phyloP scores from a whole-genome alignment of 1,140 invertebrate genomes.

The Campoletis sonorensis region DNA sequence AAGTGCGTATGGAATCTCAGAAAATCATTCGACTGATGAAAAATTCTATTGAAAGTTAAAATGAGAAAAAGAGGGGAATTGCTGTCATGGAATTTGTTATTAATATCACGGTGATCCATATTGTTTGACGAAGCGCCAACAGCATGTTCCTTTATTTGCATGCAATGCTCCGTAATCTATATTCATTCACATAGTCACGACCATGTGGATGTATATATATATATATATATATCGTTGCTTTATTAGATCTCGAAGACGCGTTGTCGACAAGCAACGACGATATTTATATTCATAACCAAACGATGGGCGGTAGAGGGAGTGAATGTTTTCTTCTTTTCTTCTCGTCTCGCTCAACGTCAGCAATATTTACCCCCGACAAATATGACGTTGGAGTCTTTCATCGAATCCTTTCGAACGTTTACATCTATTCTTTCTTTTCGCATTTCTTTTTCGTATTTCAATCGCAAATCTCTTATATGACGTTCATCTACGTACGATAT shows the following conservation, averaged over 20 bases:
- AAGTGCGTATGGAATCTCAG: neutral
- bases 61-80: neutral
- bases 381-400: constrained; percentile 55
- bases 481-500: constrained; percentile 49
- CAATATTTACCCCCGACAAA: constrained; percentile 61
- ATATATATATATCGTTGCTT: constrained; percentile 9
- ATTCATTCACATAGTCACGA: neutral
- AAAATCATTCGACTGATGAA: neutral
- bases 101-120: constrained; percentile 17
- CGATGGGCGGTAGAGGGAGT: constrained; percentile 4
- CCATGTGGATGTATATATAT: no score
- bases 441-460: constrained; percentile 37
- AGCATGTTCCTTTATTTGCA: neutral
- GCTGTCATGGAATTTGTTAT: constrained; percentile 21
- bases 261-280: constrained; percentile 42
- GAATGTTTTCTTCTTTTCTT: neutral
- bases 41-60: neutral
- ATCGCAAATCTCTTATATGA: constrained; percentile 26
- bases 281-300: constrained; percentile 64
- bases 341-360: constrained; percentile 41
- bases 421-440: constrained; percentile 43
- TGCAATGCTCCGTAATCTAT: neutral
- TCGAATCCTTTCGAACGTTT: constrained; percentile 41
- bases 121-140: neutral
- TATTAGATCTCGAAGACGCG: constrained; percentile 38